Evolutionary conservation across 2,797 vertebrate species (phyloP).

Genomic region (Megaceryle alcyon): DNA sequence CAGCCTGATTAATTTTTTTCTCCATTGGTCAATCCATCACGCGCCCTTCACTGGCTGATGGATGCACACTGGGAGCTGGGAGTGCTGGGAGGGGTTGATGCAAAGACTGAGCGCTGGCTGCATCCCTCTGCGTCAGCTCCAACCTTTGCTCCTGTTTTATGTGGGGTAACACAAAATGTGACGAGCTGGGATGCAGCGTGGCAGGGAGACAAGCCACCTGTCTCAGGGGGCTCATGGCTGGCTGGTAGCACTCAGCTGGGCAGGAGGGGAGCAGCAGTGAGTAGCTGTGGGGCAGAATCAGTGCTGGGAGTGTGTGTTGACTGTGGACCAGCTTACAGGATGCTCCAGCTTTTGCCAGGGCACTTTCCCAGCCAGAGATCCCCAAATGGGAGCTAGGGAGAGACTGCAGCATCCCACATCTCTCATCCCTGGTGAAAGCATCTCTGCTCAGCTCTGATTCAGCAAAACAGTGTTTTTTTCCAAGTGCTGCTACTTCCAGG

Average conservation of each 20-base stretch:
- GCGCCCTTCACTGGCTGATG: accelerated
- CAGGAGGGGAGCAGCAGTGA: accelerated
- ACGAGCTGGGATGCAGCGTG: accelerated
- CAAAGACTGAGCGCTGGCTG: not conserved
- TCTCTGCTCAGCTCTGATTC: not conserved
- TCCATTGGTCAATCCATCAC: not conserved
- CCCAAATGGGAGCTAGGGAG: not conserved
- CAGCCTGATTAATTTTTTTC: slow-evolving; percentile 5
- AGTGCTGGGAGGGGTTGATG: not conserved
- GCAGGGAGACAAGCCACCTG: not conserved
- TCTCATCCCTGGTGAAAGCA: not conserved
- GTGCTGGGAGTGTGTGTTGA: not conserved
- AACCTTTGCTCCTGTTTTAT: not conserved
- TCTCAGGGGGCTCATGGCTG: accelerated
- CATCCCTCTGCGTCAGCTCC: accelerated
- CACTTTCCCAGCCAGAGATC: not conserved
- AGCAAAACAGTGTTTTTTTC: not conserved
- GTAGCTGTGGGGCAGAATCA: not conserved
- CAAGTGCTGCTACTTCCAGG: not conserved
- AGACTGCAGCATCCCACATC: not conserved
- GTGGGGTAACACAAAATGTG: accelerated
- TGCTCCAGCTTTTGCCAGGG: not conserved
- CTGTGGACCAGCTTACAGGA: accelerated
- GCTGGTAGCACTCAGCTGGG: no score
- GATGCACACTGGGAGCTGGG: not conserved